Conservation (phyloP, 2,888 invertebrate genomes). For the Tyria jacobaeae region DNA sequence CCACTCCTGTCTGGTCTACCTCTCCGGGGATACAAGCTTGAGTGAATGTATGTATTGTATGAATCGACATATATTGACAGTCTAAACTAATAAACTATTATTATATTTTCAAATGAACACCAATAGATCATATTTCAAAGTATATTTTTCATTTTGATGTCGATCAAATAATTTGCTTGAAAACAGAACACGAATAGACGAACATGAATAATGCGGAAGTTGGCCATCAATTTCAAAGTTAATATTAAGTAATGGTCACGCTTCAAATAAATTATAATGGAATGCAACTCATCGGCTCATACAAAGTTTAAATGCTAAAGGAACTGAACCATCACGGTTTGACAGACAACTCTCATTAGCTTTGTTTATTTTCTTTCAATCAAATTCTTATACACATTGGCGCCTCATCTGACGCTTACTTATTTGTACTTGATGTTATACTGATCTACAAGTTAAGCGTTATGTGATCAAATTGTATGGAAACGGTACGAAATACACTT, state of each 20-base stretch:
- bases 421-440: not conserved
- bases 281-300: constrained; percentile 61
- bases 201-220: constrained; percentile 74
- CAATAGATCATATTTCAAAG: constrained; percentile 45
- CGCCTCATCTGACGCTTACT: constrained; percentile 34
- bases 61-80: no score
- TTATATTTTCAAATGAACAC: constrained; percentile 40
- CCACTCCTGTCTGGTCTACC: no score
- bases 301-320: constrained; percentile 30
- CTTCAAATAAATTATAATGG: constrained; percentile 77
- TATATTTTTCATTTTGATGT: constrained; percentile 48
- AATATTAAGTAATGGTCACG: constrained; percentile 74
- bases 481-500: not conserved
- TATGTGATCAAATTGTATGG: not conserved
- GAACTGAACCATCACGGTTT: constrained; percentile 59
- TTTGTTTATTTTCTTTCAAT: constrained; percentile 76
- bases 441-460: not conserved
- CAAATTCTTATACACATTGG: constrained; percentile 55
- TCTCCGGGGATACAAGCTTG: no score
- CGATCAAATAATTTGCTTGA: constrained; percentile 53
- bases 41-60: no score
- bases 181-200: constrained; percentile 57
- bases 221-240: constrained; percentile 80
- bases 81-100: constrained; percentile 31
- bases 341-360: constrained; percentile 75